Evolutionary conservation across 2,113 vertebrate species (phyloP).

Genomic region (Macrotus californicus): DNA sequence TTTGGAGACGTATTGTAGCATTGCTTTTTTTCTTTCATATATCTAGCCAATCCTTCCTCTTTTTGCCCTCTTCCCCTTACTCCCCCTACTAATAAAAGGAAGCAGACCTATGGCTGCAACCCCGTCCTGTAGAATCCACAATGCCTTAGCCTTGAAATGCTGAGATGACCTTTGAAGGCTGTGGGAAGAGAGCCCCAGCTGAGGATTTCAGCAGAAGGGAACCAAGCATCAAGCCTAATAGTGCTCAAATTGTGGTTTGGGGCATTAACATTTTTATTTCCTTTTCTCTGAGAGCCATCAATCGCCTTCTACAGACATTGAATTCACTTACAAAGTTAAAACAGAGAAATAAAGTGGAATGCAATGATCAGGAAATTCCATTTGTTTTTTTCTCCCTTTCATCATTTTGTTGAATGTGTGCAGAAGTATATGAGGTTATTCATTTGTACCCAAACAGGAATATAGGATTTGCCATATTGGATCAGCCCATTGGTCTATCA

Average conservation of each 20-base stretch:
- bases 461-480: conserved; percentile 68
- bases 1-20: neutral
- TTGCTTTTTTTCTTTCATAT: neutral
- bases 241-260: conserved; percentile 26
- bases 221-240: neutral
- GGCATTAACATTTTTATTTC: conserved; percentile 63
- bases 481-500: conserved; percentile 69
- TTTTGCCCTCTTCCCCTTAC: neutral
- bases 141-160: neutral
- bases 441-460: conserved; percentile 67
- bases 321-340: conserved; percentile 74
- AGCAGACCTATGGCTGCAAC: rapidly evolving
- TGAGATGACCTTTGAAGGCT: neutral
- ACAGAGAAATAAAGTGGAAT: conserved; percentile 70
- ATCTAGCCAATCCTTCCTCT: neutral
- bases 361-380: conserved; percentile 71
- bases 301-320: conserved; percentile 65
- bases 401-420: conserved; percentile 72
- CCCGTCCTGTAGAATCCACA: neutral
- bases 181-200: neutral
- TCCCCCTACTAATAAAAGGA: neutral
- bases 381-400: conserved; percentile 62
- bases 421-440: conserved; percentile 67
- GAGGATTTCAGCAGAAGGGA: neutral
- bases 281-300: conserved; percentile 56